Conservation (phyloP, 64 coral and sea anemone genomes). For the Acropora yongei region DNA sequence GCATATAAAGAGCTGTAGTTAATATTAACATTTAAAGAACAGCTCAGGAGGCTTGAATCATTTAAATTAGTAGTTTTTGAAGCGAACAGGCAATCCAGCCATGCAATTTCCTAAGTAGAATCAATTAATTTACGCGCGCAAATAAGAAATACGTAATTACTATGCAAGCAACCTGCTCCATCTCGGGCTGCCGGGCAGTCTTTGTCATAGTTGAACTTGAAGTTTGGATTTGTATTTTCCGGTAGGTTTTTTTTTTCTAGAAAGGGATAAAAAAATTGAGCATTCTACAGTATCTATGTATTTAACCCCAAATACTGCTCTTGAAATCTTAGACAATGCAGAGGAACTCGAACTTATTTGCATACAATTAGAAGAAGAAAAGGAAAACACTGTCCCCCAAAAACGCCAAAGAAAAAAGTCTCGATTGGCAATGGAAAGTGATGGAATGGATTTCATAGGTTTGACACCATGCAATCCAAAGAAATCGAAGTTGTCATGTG, state of each 20-base stretch:
- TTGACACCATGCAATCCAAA: not conserved
- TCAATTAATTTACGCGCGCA: not conserved
- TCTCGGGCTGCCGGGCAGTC: too few relatives aligned
- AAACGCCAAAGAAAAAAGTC: conserved; percentile 14
- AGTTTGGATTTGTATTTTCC: too few relatives aligned
- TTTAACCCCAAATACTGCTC: too few relatives aligned
- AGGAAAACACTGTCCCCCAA: not conserved
- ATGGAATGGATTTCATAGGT: conserved; percentile 32
- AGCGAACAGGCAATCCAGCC: not conserved
- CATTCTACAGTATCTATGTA: too few relatives aligned
- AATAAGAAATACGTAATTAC: not conserved
- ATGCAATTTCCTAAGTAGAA: not conserved
- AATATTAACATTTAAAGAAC: too few relatives aligned
- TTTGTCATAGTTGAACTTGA: too few relatives aligned
- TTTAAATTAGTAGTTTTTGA: not conserved
- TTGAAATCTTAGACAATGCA: conserved; percentile 22
- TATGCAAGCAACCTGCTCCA: not conserved
- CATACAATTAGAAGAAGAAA: conserved; percentile 4
- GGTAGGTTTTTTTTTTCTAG: not conserved
- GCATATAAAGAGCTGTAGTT: too few relatives aligned
- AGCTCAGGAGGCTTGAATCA: not conserved
- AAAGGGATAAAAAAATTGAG: conserved; percentile 13
- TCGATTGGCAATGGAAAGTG: conserved; percentile 13
- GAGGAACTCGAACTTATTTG: conserved; percentile 26
- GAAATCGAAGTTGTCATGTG: not conserved